Evolutionary conservation across 1,140 invertebrate genomes (phyloP).

Genomic region (Cotesia chilonis): DNA sequence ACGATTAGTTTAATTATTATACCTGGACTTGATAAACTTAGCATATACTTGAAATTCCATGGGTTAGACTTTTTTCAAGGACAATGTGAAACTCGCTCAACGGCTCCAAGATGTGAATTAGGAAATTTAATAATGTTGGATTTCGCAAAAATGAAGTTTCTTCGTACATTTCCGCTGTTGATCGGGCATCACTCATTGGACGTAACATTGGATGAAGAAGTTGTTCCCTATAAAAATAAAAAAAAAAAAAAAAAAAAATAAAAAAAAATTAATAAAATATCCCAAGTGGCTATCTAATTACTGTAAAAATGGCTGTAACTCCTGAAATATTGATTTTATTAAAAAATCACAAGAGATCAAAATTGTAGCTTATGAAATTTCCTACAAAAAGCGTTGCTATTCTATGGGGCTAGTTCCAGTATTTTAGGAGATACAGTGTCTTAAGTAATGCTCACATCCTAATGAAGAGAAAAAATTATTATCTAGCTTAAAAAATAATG

Average conservation of each 20-base stretch:
- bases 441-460: background rate
- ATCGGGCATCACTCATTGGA: constrained; percentile 84
- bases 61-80: constrained; percentile 92
- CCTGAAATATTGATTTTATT: constrained; percentile 16
- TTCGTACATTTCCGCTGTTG: constrained; percentile 94
- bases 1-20: constrained; percentile 8
- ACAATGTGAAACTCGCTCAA: constrained; percentile 93
- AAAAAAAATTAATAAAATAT: too few relatives aligned
- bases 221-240: constrained; percentile 80
- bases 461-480: constrained; percentile 26
- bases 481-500: background rate
- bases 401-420: too few relatives aligned
- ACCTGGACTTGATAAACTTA: constrained; percentile 43
- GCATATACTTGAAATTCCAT: constrained; percentile 80
- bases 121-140: constrained; percentile 82
- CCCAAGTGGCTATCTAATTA: too few relatives aligned
- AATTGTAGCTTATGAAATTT: background rate
- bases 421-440: background rate
- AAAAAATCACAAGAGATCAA: background rate
- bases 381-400: too few relatives aligned
- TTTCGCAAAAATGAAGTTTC: constrained; percentile 93
- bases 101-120: constrained; percentile 90
- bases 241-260: constrained; percentile 27
- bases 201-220: constrained; percentile 88
- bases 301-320: too few relatives aligned